Evolutionary conservation across 2,888 invertebrate genomes (phyloP).

Genomic region (Dascillus cervinus): DNA sequence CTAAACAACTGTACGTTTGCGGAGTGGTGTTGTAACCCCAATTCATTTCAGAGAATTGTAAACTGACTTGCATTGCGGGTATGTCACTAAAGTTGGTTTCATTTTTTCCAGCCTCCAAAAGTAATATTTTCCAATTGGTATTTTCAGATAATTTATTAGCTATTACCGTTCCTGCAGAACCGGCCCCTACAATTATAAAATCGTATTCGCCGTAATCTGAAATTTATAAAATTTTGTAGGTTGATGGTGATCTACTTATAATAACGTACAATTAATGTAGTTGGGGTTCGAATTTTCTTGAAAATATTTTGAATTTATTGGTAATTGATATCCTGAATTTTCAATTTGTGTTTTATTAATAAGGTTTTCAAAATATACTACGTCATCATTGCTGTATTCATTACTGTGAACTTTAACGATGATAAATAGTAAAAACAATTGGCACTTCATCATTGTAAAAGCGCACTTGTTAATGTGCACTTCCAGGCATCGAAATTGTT

Average conservation of each 20-base stretch:
- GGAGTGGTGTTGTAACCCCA: slow-evolving; percentile 13
- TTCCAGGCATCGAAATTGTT: too few species aligned
- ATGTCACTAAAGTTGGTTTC: slow-evolving; percentile 13
- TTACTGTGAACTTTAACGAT: too few species aligned
- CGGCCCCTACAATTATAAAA: slow-evolving; percentile 12
- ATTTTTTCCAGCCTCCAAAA: slow-evolving; percentile 14
- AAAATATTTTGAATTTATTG: slow-evolving; percentile 5
- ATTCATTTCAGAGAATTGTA: slow-evolving; percentile 6
- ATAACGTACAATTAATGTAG: not conserved
- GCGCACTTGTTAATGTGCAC: too few species aligned
- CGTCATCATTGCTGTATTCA: slow-evolving; percentile 1
- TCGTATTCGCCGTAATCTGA: slow-evolving; percentile 12
- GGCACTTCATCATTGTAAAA: too few species aligned
- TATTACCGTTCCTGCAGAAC: slow-evolving; percentile 10
- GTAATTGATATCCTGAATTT: slow-evolving; percentile 1
- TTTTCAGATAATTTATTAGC: slow-evolving; percentile 12
- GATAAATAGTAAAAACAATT: too few species aligned
- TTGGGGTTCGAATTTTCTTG: not conserved
- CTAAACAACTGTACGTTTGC: slow-evolving; percentile 9
- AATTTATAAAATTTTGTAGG: slow-evolving; percentile 3
- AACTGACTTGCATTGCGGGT: slow-evolving; percentile 9
- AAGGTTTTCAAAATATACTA: slow-evolving; percentile 7
- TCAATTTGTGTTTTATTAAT: slow-evolving; percentile 4
- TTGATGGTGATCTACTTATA: not conserved
- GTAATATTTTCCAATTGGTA: slow-evolving; percentile 8